A percentile compares a stretch with the other conserved stretches of the same genome.
These are phyloP conservation scores for Drosophila varians DNA, from an alignment of 1,140 invertebrate genomes.

Conservation along the genomic window DNA sequence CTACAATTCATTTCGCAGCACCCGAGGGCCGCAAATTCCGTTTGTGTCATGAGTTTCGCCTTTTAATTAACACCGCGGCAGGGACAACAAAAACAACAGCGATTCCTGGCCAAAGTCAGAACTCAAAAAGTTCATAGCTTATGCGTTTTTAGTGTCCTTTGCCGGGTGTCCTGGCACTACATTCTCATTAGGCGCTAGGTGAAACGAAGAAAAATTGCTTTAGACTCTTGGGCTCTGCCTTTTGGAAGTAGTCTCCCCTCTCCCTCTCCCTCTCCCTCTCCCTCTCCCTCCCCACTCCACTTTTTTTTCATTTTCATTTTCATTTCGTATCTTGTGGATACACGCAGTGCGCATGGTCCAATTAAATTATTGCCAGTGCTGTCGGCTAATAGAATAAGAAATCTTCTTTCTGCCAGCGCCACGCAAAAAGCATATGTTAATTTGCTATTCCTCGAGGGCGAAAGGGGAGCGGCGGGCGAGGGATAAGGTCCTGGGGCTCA, in stretches of 20 bases:
- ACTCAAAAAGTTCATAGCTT: slow-evolving; percentile 62
- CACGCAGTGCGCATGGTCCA: slow-evolving; percentile 74
- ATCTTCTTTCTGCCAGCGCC: slow-evolving; percentile 51
- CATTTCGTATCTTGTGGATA: slow-evolving; percentile 49
- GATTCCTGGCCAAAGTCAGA: slow-evolving; percentile 14
- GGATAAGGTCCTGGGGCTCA: slow-evolving; percentile 40
- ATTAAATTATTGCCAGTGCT: slow-evolving; percentile 71
- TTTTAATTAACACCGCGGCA: slow-evolving; percentile 62
- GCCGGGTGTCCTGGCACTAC: slow-evolving; percentile 45
- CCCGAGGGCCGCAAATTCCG: slow-evolving; percentile 35
- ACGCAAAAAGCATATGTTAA: slow-evolving; percentile 77
- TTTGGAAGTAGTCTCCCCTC: background rate
- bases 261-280: no score
- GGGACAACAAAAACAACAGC: background rate
- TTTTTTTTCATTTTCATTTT: slow-evolving; percentile 7
- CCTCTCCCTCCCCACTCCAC: no score
- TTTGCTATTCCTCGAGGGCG: slow-evolving; percentile 27
- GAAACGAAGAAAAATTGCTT: slow-evolving; percentile 69
- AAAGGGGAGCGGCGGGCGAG: background rate
- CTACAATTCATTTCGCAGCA: slow-evolving; percentile 45
- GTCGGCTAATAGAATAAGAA: slow-evolving; percentile 61
- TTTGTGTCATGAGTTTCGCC: slow-evolving; percentile 48
- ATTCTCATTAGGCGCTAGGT: slow-evolving; percentile 69
- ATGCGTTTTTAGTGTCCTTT: slow-evolving; percentile 58
- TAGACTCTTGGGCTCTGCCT: slow-evolving; percentile 41